phyloP scores from a whole-genome alignment of 2,113 vertebrate genomes.

The Prolemur simus region DNA sequence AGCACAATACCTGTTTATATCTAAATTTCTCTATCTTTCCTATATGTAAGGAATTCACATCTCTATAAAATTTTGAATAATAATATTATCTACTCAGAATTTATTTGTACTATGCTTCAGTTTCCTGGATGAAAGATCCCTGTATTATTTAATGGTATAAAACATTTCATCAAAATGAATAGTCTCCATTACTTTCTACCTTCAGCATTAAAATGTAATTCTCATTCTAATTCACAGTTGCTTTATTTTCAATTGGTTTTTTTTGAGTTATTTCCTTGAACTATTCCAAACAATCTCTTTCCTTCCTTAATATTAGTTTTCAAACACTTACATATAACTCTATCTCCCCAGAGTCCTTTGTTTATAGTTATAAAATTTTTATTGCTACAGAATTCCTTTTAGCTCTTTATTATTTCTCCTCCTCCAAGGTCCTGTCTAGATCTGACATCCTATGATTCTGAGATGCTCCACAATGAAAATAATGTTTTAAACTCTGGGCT shows the following conservation, averaged over 20 bases:
- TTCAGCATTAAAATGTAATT: conserved; percentile 4
- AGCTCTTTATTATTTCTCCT: conserved; percentile 36
- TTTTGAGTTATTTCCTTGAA: conserved; percentile 39
- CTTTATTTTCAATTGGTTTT: not conserved
- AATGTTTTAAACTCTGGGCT: conserved; percentile 49
- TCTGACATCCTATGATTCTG: conserved; percentile 38
- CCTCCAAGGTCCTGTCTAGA: conserved; percentile 15
- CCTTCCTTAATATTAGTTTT: conserved; percentile 57
- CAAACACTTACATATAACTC: conserved; percentile 45
- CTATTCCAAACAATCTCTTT: conserved; percentile 22
- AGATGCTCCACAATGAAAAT: conserved; percentile 30
- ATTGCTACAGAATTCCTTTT: conserved; percentile 45
- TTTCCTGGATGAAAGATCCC: conserved; percentile 5
- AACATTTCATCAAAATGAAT: conserved; percentile 43
- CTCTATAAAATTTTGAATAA: conserved; percentile 16
- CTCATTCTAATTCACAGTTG: conserved; percentile 35
- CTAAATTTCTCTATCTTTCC: not conserved
- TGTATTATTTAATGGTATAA: conserved; percentile 38
- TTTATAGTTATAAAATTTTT: conserved; percentile 40
- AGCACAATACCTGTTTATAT: not conserved
- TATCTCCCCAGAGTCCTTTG: conserved; percentile 41
- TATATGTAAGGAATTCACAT: not conserved
- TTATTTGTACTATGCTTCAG: not conserved
- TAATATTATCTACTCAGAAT: not conserved
- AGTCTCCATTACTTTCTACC: not conserved